Percentiles rank a stretch among this genome's conserved stretches.
Conservation (phyloP, 2,797 vertebrate genomes). For the Myripristis murdjan region DNA sequence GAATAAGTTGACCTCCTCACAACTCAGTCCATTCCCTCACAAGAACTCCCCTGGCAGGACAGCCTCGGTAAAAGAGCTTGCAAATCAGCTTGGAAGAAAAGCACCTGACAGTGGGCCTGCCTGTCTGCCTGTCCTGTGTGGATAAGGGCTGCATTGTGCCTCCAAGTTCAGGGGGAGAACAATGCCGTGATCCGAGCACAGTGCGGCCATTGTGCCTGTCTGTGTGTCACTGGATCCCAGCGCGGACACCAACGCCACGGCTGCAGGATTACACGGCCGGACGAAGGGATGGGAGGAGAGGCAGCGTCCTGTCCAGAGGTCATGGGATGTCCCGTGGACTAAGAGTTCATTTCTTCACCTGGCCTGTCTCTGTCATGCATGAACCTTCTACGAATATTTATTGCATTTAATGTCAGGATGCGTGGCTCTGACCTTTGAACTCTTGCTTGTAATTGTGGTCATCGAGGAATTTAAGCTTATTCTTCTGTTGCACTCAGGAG, state of each 20-base stretch:
- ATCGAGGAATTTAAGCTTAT: too few relatives aligned
- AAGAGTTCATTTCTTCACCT: too few relatives aligned
- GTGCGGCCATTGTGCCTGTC: constrained; percentile 77
- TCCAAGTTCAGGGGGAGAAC: constrained; percentile 55
- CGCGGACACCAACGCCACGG: constrained; percentile 57
- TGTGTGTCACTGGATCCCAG: constrained; percentile 71
- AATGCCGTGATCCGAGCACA: constrained; percentile 74
- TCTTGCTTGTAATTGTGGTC: too few relatives aligned
- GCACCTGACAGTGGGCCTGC: constrained; percentile 65
- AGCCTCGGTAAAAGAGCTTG: neutral
- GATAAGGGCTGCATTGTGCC: constrained; percentile 82
- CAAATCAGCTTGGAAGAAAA: constrained; percentile 37
- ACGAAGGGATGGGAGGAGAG: constrained; percentile 58
- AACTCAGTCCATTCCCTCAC: neutral
- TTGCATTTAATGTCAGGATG: too few relatives aligned
- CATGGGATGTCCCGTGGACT: neutral
- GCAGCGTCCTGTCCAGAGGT: constrained; percentile 46
- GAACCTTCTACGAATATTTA: too few relatives aligned
- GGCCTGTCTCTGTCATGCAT: too few relatives aligned
- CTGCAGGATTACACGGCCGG: constrained; percentile 57
- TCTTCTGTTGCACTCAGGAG: too few relatives aligned
- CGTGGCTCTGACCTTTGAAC: too few relatives aligned
- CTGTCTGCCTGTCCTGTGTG: constrained; percentile 26
- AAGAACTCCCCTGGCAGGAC: constrained; percentile 8
- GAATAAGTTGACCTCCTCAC: neutral